A percentile compares a stretch with the other conserved stretches of the same genome.
These are phyloP conservation scores for Percopsis transmontana DNA, from an alignment of 2,113 vertebrate species.

Conservation along the genomic window DNA sequence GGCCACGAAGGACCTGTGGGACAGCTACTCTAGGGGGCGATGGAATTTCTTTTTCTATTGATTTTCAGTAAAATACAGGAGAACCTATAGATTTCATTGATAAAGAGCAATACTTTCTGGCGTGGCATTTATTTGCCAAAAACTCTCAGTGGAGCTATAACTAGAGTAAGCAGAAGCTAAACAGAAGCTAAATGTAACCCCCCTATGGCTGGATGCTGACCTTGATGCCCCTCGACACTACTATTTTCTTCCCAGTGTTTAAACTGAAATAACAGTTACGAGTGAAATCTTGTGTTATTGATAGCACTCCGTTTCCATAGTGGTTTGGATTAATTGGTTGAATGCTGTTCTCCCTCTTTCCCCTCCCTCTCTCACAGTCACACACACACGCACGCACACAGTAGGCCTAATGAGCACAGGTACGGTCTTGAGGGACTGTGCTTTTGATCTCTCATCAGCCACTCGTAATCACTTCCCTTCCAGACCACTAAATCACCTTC, in stretches of 20 bases:
- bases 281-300: constrained; percentile 55
- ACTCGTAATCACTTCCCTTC: constrained; percentile 73
- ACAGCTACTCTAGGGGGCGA: constrained; percentile 6
- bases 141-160: constrained; percentile 12
- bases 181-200: constrained; percentile 56
- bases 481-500: constrained; percentile 63
- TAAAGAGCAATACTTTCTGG: background rate
- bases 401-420: constrained; percentile 66
- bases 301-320: constrained; percentile 53
- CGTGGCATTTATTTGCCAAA: background rate
- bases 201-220: constrained; percentile 48
- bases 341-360: background rate
- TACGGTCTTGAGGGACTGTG: constrained; percentile 65
- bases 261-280: constrained; percentile 62
- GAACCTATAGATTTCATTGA: background rate
- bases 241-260: constrained; percentile 53
- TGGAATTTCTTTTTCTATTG: too few relatives aligned
- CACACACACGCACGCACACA: constrained; percentile 36
- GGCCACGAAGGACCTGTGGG: constrained; percentile 51
- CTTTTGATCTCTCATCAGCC: constrained; percentile 69
- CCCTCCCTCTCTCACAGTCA: constrained; percentile 1
- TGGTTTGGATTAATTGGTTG: constrained; percentile 60
- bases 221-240: constrained; percentile 48
- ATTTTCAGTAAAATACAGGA: background rate
- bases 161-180: background rate